These are phyloP conservation scores for Trinorchestia longiramus DNA, from an alignment of 1,140 invertebrate species.

Conservation along the genomic window DNA sequence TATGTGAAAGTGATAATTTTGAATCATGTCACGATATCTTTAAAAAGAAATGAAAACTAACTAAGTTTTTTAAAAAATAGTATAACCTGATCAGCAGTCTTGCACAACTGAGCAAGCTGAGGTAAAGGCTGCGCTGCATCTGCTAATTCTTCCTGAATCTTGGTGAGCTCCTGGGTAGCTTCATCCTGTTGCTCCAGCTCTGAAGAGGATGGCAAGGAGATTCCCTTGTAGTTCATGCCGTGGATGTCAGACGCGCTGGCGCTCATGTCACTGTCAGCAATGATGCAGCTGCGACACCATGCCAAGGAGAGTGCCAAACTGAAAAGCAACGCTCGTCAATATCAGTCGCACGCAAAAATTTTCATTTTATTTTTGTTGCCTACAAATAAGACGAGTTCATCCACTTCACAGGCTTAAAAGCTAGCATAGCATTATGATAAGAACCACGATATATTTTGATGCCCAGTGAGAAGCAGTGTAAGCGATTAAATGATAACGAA, in stretches of 20 bases:
- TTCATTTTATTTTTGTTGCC: background rate
- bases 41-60: no score
- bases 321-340: slow-evolving; percentile 48
- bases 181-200: slow-evolving; percentile 56
- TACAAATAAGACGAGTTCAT: no score
- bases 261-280: slow-evolving; percentile 94
- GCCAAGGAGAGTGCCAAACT: slow-evolving; percentile 92
- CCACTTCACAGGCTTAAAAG: background rate
- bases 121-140: slow-evolving; percentile 90
- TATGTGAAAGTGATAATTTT: no score
- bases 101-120: slow-evolving; percentile 87
- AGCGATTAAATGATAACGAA: no score
- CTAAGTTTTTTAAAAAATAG: background rate
- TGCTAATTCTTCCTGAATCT: slow-evolving; percentile 82
- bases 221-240: slow-evolving; percentile 6
- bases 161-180: slow-evolving; percentile 71
- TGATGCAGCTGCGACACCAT: slow-evolving; percentile 88
- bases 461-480: no score
- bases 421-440: background rate
- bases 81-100: slow-evolving; percentile 88
- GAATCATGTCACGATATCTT: no score
- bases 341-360: background rate
- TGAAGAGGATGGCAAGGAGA: slow-evolving; percentile 71
- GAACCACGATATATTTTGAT: no score
- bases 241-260: slow-evolving; percentile 77